Base-by-base conservation (phyloP, 1,140 invertebrate genomes). In the Rhynchophorus ferrugineus region DNA sequence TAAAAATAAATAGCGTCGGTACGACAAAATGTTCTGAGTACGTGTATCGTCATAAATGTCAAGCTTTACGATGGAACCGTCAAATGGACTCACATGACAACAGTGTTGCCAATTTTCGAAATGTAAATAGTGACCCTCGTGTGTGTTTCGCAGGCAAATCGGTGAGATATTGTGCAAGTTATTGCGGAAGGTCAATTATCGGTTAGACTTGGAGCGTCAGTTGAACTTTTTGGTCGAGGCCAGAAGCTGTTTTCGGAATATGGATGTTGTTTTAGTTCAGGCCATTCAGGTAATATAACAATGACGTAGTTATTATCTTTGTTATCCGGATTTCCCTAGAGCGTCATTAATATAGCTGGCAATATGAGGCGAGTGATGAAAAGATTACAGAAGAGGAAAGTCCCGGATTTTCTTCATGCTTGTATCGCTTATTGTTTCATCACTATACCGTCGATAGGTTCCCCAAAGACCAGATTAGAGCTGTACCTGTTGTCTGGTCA, bases 371-470 rank as follows among this genome's bases (percentile, higher is more conserved):
- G 76, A 61, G 78, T 88, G 35, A 81, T 91, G 2, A 78, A 82
- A 50, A 84, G 87, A 2, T 78, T 84, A 63, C 85, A 90, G 62
- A 89, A 86, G 1, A 78, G 82, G 59, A 87, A 87, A 74, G 89
- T 87, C 1, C 79, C 78, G 2, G 82, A 87, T 49, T 92, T 95
- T 75, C 84, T 91, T 19, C 81, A 88, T 60, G 92, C 93, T n/a
- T 98, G 94, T 76, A 83, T 89, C 43, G 94, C 95, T 0, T 98
- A 91, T 72, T 87, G 84, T 70, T 97, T 87, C 67, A 95, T 98
- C 29, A 97, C 94, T 1, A 91, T 95, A 71, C 95, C 95, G 17
- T 96, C 93, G 3, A 80, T 98, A 59, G 78, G 78, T 53, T 85
- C 85, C 54, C 77, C 83, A 5, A 76, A 84, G 51, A 77, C 78